Evolutionary conservation across 2,797 vertebrate genomes (phyloP).

Genomic region (Syngnathus rostellatus): DNA sequence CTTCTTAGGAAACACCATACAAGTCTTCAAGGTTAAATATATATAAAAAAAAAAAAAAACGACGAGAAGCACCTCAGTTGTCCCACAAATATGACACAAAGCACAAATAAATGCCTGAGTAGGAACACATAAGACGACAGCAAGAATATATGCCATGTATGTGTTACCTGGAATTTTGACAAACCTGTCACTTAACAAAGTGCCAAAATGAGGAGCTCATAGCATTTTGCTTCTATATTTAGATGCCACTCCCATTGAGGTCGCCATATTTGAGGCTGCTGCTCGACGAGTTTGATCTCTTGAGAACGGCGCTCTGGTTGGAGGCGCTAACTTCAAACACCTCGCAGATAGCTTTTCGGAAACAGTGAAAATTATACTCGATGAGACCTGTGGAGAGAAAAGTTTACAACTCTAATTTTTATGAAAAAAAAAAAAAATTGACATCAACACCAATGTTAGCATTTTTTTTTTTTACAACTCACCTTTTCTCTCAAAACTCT

Average conservation of each 20-base stretch:
- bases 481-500: constrained; percentile 98
- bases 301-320: constrained; percentile 65
- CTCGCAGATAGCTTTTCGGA: constrained; percentile 93
- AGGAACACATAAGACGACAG: constrained; percentile 24
- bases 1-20: background rate
- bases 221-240: background rate
- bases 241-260: constrained; percentile 78
- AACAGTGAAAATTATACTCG: constrained; percentile 96
- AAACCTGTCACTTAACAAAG: constrained; percentile 3
- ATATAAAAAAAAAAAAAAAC: background rate
- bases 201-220: background rate
- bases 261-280: constrained; percentile 64
- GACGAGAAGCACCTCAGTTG: background rate
- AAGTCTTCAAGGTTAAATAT: background rate
- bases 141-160: background rate
- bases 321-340: constrained; percentile 84
- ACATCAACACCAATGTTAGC: background rate
- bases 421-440: background rate
- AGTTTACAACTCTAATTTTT: background rate
- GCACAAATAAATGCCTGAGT: constrained; percentile 19
- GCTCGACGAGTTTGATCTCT: constrained; percentile 63
- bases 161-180: background rate
- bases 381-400: constrained; percentile 76
- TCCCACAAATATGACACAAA: background rate
- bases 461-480: background rate